Base-by-base conservation (phyloP, 2,113 vertebrate species). In the Cephalophus harveyi region DNA sequence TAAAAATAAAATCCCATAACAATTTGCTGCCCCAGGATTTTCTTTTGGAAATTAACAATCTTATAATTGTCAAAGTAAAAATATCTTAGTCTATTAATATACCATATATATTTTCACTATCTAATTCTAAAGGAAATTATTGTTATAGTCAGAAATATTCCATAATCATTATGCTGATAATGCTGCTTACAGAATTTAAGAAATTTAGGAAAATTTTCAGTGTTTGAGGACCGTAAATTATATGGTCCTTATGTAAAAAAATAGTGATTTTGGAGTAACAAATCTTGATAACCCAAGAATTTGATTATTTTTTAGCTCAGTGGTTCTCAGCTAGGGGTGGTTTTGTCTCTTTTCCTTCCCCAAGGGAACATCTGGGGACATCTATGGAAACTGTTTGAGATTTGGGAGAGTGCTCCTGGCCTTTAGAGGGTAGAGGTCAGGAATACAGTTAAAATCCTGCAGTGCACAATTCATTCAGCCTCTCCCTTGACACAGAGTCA, bases 1-100 rank as follows among this genome's bases (percentile, higher is more conserved):
- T 74, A 57, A 67, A 89, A 86, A 91, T 59, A 85, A 93, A 95
- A 82, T 93, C 33, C 23, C 17, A 4, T 79, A 93, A 86, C 8
- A 91, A 76, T 91, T 93, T 89, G 17, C 59, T 93, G 17, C 40
- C 78, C 46, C 3, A 81, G 40, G n/a, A 59, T 93, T 93, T 67
- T 67, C 46, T 76, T 96, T 95, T 87, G 82, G 57, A 84, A 96
- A 62, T 64, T 81, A 89, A 48, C 7, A 57, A 12, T 62, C 54
- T 64, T 82, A 17, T n/a, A 90, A 81, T 8, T 36, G 1, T 46
- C 27, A 17, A 87, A 84, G 55, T 55, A 64, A 90, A 90, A 71
- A 74, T 59, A 62, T 43, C 82, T 90, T 85, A 78, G 50, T 46
- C 19, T 15, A 28, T 40, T 71, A 62, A 62, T 85, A 81, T 28